Base-by-base conservation (phyloP, 2,797 vertebrate species). In the Octomys mimax region DNA sequence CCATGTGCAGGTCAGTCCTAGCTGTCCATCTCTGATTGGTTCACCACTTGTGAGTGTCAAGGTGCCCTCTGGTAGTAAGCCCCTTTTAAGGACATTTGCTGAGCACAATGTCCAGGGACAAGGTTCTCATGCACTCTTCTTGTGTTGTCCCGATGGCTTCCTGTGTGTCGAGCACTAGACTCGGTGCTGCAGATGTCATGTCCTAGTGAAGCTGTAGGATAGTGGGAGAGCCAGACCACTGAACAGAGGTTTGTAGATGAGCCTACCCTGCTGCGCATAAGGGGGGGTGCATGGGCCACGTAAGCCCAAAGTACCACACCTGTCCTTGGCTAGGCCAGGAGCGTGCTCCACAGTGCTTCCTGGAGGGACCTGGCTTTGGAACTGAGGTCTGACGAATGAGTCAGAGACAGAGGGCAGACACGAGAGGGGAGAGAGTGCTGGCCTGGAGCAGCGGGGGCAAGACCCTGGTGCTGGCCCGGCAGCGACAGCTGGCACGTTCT, bases 21-120 rank as follows among this genome's bases (percentile, higher is more conserved):
- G 95, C 78, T 94, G 89, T 91, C 79, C 6, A 7, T 75, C 92
- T 96, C 82, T 68, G 75, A 90, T 77, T 95, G 95, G 96, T 66
- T 97, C n/a, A 31, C 77, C 46, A 59, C 39, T 82, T 92, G 81
- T 95, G 82, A 95, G 92, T 49, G 77, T 80, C 83, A 93, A 92
- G 62, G 86, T 62, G 24, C 16, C 61, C 91, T 94, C 36, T 6
- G 66, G 18, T 31, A 86, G 68, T n/a, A 95, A 88, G 49, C 68
- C 78, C 0, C 89, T 70, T 71, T 85, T 73, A 81, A 42, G 92
- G 88, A 57, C 13, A 26, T 93, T 88, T 85, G 61, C 64, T 46
- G 46, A 94, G n/a, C 9, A 4, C 49, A 61, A 24, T 36, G 61
- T 92, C 75, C 42, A n/a, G 5, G 11, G 61, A 93, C 33, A 73